Percentiles rank a stretch among this genome's conserved stretches.
Conservation (phyloP, 2,113 vertebrate genomes). For the Mirounga angustirostris region DNA sequence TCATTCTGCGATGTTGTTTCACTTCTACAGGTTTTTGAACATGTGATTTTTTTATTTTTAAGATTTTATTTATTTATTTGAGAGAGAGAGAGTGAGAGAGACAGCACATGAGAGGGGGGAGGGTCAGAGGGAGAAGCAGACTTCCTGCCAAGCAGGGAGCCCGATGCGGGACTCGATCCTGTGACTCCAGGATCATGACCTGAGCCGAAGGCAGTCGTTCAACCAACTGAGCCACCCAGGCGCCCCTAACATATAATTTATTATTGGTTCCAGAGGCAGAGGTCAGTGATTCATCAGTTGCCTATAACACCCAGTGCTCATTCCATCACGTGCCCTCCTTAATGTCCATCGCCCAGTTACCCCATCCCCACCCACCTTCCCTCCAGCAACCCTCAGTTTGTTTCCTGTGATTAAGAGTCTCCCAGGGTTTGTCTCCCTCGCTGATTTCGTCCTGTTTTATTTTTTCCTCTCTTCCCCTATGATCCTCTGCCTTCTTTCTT, state of each 20-base stretch:
- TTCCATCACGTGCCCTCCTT: no score
- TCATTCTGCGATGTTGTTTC: conserved; percentile 29
- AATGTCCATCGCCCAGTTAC: background rate
- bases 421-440: background rate
- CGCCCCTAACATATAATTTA: background rate
- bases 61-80: no score
- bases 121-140: no score
- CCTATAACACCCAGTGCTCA: background rate
- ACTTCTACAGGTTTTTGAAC: background rate
- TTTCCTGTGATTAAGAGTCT: background rate
- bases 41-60: conserved; percentile 1
- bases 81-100: no score
- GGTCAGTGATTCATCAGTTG: background rate
- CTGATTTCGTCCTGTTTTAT: background rate
- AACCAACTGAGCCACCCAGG: no score
- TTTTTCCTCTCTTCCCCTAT: background rate
- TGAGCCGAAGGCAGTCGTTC: no score
- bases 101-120: no score
- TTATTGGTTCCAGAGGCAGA: background rate
- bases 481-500: background rate
- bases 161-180: no score
- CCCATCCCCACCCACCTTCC: background rate
- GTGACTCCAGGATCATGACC: no score
- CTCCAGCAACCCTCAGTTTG: background rate
- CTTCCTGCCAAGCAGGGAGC: no score